Conservation (phyloP, 1,140 invertebrate species). For the Apis mellifera region DNA sequence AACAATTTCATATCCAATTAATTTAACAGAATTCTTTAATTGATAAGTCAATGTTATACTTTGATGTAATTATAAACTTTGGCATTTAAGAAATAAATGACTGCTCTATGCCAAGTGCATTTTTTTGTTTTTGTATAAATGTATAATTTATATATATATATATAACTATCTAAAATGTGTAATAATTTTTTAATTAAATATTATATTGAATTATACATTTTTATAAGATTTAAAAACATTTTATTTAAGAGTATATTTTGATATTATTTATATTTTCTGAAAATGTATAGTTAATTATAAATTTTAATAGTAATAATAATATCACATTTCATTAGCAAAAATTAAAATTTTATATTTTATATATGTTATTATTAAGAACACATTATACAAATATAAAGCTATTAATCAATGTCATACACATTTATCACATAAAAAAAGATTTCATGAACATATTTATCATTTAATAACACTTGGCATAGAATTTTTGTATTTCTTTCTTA, state of each 20-base stretch:
- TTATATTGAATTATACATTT: constrained; percentile 29
- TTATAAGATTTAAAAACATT: constrained; percentile 27
- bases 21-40: background rate
- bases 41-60: constrained; percentile 54
- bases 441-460: background rate
- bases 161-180: background rate
- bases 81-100: constrained; percentile 56
- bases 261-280: constrained; percentile 12
- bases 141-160: too few relatives aligned
- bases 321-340: constrained; percentile 61
- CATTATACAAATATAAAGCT: constrained; percentile 58
- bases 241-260: constrained; percentile 8
- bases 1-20: too few relatives aligned
- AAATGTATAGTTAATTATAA: constrained; percentile 45
- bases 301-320: constrained; percentile 51
- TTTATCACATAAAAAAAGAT: constrained; percentile 34
- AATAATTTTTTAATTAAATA: constrained; percentile 18
- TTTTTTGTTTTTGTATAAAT: constrained; percentile 15
- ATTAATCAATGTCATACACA: constrained; percentile 45
- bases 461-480: constrained; percentile 56
- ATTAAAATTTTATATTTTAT: constrained; percentile 52
- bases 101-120: constrained; percentile 57
- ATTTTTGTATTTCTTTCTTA: constrained; percentile 26
- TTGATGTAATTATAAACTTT: constrained; percentile 61
- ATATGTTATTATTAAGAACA: constrained; percentile 8